phyloP scores from a whole-genome alignment of 2,888 invertebrate genomes.

The Rotaria socialis region DNA sequence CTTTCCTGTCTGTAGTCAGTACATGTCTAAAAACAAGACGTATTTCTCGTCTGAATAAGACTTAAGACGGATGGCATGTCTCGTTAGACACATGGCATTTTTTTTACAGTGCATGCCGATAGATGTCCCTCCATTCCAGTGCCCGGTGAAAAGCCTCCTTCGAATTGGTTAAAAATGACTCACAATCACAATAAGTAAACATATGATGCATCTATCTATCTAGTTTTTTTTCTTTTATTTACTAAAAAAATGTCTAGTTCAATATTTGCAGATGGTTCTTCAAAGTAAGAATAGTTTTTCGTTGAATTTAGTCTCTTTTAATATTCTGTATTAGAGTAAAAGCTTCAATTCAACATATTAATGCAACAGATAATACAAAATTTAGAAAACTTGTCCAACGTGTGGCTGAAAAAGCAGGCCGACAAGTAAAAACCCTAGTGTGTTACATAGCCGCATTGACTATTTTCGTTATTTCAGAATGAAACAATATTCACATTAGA shows the following conservation, averaged over 20 bases:
- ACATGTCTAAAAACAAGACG: too few species aligned
- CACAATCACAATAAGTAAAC: background rate
- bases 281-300: background rate
- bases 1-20: too few species aligned
- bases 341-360: background rate
- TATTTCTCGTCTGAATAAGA: too few species aligned
- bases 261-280: slow-evolving; percentile 3
- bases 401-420: background rate
- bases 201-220: background rate
- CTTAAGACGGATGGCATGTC: too few species aligned
- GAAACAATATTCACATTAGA: slow-evolving; percentile 12
- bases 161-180: background rate
- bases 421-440: background rate
- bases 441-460: background rate
- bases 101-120: too few species aligned
- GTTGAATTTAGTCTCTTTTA: background rate
- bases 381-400: background rate
- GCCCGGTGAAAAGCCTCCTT: background rate
- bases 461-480: background rate
- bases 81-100: too few species aligned
- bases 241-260: background rate
- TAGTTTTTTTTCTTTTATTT: background rate
- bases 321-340: background rate
- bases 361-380: background rate
- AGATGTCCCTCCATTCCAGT: background rate